Evolutionary conservation across 2,797 vertebrate species (phyloP).

Genomic region (Diceros bicornis): DNA sequence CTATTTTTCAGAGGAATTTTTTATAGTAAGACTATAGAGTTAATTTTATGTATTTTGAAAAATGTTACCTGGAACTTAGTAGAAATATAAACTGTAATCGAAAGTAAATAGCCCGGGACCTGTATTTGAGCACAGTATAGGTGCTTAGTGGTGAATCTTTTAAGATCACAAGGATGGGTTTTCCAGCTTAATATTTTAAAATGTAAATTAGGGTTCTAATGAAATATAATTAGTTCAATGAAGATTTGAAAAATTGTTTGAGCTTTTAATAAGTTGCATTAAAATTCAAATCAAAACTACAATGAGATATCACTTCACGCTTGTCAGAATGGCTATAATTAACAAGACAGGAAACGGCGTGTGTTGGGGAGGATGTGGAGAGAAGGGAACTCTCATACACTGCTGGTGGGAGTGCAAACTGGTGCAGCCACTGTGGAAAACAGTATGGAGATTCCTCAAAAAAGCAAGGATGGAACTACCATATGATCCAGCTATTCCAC

Average conservation of each 20-base stretch:
- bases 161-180: not conserved
- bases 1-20: constrained; percentile 38
- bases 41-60: constrained; percentile 29
- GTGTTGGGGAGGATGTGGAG: too few relatives aligned
- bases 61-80: not conserved
- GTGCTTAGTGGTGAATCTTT: not conserved
- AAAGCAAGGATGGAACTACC: too few relatives aligned
- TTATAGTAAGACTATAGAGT: not conserved
- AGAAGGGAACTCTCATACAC: too few relatives aligned
- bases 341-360: too few relatives aligned
- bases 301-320: too few relatives aligned
- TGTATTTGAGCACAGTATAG: not conserved
- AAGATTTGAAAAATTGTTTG: not conserved
- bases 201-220: constrained; percentile 1
- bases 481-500: too few relatives aligned
- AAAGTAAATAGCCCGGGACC: not conserved
- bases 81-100: not conserved
- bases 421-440: too few relatives aligned
- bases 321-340: too few relatives aligned
- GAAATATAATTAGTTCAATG: not conserved
- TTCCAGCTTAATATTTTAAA: not conserved
- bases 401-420: too few relatives aligned
- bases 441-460: too few relatives aligned
- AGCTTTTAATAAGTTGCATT: not conserved
- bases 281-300: too few relatives aligned